Conservation (phyloP, 1,140 invertebrate genomes). For the Orchesella cincta region DNA sequence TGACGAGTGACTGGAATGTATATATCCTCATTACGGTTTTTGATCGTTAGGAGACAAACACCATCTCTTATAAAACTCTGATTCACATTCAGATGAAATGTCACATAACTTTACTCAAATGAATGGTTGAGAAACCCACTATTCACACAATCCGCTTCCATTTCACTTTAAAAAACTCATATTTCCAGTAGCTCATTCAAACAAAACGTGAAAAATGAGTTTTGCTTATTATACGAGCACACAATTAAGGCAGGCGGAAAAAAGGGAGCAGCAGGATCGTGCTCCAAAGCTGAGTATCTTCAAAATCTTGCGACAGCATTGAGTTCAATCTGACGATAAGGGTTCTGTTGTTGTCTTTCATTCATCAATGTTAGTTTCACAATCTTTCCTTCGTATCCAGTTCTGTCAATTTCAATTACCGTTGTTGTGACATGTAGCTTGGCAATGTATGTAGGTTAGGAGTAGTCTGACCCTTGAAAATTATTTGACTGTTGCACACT, state of each 20-base stretch:
- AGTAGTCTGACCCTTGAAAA: neutral
- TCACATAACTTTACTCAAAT: neutral
- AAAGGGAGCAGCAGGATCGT: neutral
- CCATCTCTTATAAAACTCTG: neutral
- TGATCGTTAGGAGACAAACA: neutral
- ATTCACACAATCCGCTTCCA: neutral
- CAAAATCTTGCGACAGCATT: neutral
- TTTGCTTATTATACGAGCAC: neutral
- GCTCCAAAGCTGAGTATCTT: neutral
- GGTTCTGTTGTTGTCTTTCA: neutral
- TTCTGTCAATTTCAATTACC: neutral
- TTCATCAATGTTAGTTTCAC: neutral
- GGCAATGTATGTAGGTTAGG: neutral
- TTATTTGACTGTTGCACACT: slow-evolving; percentile 14
- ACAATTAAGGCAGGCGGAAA: neutral
- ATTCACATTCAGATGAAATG: neutral
- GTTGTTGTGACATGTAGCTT: neutral
- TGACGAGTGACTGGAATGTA: slow-evolving; percentile 13
- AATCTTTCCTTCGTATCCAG: neutral
- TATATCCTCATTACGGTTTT: neutral
- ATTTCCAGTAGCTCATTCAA: neutral
- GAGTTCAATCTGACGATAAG: neutral
- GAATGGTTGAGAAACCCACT: neutral
- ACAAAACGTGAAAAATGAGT: slow-evolving; percentile 6
- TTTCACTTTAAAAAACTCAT: no score